Evolutionary conservation across 2,113 vertebrate genomes (phyloP).

Genomic region (Polypterus senegalus): DNA sequence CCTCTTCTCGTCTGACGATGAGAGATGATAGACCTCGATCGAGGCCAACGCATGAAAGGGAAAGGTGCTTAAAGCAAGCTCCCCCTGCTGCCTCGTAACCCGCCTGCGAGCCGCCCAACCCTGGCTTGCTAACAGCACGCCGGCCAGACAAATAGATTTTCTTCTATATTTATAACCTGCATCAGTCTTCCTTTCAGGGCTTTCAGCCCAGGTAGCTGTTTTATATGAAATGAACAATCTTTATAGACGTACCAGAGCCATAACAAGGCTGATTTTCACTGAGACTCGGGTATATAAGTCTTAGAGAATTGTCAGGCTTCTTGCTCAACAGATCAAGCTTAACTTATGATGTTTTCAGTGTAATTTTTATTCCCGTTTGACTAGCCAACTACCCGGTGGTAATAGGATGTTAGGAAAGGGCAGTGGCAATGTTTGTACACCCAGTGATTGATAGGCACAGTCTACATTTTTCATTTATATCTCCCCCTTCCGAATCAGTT

Average conservation of each 20-base stretch:
- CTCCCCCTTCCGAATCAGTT: slow-evolving; percentile 81
- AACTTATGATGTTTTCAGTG: slow-evolving; percentile 93
- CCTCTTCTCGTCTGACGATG: slow-evolving; percentile 66
- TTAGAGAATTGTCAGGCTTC: slow-evolving; percentile 83
- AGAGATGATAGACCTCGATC: slow-evolving; percentile 51
- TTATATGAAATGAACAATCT: slow-evolving; percentile 94
- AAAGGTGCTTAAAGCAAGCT: slow-evolving; percentile 41
- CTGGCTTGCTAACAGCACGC: slow-evolving; percentile 50
- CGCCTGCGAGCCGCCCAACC: slow-evolving; percentile 33
- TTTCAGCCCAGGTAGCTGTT: slow-evolving; percentile 82
- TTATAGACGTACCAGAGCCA: slow-evolving; percentile 85
- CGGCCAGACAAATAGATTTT: slow-evolving; percentile 79
- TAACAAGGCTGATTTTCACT: slow-evolving; percentile 89
- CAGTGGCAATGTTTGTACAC: slow-evolving; percentile 71
- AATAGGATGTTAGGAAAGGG: slow-evolving; percentile 87
- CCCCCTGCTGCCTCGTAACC: slow-evolving; percentile 49
- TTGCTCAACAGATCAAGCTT: slow-evolving; percentile 93
- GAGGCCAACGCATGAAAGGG: slow-evolving; percentile 40
- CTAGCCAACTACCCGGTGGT: slow-evolving; percentile 87
- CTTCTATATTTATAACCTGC: slow-evolving; percentile 79
- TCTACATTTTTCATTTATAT: slow-evolving; percentile 84
- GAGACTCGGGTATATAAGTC: slow-evolving; percentile 75
- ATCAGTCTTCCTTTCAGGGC: slow-evolving; percentile 77
- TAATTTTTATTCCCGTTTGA: slow-evolving; percentile 97
- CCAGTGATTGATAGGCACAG: slow-evolving; percentile 77